A percentile compares a stretch with the other conserved stretches of the same genome.
Evolutionary conservation across 2,113 vertebrate genomes (phyloP).

Genomic region (Labrus mixtus): DNA sequence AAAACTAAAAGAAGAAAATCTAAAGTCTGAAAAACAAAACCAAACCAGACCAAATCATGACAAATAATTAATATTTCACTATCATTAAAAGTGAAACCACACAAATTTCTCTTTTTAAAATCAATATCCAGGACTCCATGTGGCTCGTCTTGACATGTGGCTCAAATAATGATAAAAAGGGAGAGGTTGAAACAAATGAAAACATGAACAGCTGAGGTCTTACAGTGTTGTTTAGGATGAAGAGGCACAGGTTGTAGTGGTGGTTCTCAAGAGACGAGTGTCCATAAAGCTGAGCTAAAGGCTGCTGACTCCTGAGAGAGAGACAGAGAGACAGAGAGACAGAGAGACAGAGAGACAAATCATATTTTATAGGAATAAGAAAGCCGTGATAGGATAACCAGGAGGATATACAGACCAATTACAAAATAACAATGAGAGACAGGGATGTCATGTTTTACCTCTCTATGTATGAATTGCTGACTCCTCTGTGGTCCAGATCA

Average conservation of each 20-base stretch:
- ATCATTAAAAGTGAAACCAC: too few relatives aligned
- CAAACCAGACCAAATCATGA: too few relatives aligned
- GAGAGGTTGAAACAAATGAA: neutral
- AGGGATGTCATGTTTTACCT: slow-evolving; percentile 75
- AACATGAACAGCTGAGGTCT: slow-evolving; percentile 57
- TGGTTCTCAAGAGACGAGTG: slow-evolving; percentile 95
- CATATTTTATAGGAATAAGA: too few relatives aligned
- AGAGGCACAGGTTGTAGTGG: slow-evolving; percentile 94
- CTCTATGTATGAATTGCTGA: slow-evolving; percentile 94
- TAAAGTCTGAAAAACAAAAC: too few relatives aligned
- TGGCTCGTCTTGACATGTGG: too few relatives aligned
- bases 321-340: slow-evolving; percentile 9
- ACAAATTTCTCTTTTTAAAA: too few relatives aligned
- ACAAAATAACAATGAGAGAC: neutral
- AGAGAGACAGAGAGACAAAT: neutral
- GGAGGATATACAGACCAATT: neutral
- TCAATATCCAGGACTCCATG: neutral
- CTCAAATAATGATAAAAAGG: neutral
- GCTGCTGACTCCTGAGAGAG: slow-evolving; percentile 88
- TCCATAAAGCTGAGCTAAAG: slow-evolving; percentile 92
- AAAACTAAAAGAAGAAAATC: too few relatives aligned
- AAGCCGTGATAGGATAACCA: too few relatives aligned
- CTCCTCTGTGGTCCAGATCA: slow-evolving; percentile 93
- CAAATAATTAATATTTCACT: too few relatives aligned
- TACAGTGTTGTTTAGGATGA: slow-evolving; percentile 93